These are phyloP conservation scores for Bibio marci DNA, from an alignment of 2,888 invertebrate species.

Conservation along the genomic window DNA sequence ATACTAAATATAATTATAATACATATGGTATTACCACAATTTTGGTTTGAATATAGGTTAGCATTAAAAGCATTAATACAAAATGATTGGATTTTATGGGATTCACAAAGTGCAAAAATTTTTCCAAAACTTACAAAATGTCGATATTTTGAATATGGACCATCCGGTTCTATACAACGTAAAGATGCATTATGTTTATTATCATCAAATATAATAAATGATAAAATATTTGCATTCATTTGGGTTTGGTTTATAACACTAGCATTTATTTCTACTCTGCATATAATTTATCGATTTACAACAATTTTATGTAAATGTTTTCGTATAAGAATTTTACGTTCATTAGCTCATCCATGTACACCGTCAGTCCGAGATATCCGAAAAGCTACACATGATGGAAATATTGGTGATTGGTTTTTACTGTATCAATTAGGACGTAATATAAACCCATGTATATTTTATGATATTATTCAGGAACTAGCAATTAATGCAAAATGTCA, in stretches of 20 bases:
- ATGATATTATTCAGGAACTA: constrained; percentile 41
- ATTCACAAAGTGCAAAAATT: constrained; percentile 20
- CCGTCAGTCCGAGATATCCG: constrained; percentile 13
- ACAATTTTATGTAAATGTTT: neutral
- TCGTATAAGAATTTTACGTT: neutral
- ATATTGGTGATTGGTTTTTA: constrained; percentile 63
- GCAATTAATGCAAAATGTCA: no score
- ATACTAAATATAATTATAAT: no score
- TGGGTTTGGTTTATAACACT: constrained; percentile 60
- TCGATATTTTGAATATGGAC: constrained; percentile 70
- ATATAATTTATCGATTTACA: constrained; percentile 30
- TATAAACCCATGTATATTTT: constrained; percentile 48
- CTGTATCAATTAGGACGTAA: constrained; percentile 59
- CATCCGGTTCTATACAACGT: constrained; percentile 60
- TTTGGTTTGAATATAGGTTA: no score
- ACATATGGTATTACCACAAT: no score
- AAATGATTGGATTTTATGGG: constrained; percentile 14
- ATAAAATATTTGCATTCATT: constrained; percentile 56
- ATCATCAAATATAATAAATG: constrained; percentile 61
- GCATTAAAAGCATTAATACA: no score
- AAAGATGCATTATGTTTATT: constrained; percentile 64
- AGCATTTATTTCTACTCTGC: constrained; percentile 39
- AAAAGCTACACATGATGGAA: constrained; percentile 15
- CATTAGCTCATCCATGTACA: neutral
- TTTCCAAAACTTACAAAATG: constrained; percentile 67